phyloP scores from a whole-genome alignment of 2,797 vertebrate species.

The Etheostoma nigrum region DNA sequence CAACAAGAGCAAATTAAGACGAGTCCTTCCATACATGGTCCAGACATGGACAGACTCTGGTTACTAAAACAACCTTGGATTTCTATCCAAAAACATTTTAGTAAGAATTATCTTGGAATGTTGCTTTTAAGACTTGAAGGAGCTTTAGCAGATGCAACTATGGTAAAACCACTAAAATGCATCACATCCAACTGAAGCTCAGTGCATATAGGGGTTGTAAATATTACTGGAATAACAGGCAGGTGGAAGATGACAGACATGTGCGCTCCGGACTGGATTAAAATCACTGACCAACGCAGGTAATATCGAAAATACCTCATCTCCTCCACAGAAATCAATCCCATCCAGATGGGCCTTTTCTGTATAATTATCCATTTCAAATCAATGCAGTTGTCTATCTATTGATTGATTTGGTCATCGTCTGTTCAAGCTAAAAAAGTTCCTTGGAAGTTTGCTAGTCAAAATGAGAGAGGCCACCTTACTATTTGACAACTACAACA shows the following conservation, averaged over 20 bases:
- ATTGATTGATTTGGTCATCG: neutral
- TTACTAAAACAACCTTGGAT: slow-evolving; percentile 14
- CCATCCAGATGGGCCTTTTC: neutral
- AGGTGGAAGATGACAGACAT: neutral
- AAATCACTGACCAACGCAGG: neutral
- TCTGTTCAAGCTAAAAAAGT: neutral
- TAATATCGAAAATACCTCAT: neutral
- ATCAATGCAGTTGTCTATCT: neutral
- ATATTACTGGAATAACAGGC: neutral
- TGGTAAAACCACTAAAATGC: neutral
- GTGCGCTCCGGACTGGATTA: neutral
- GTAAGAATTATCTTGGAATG: neutral
- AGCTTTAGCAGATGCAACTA: slow-evolving; percentile 3
- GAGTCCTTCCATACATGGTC: neutral
- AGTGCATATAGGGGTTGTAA: neutral
- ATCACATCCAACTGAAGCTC: neutral
- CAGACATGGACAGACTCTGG: slow-evolving; percentile 7
- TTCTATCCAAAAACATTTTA: neutral
- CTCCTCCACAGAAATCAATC: neutral
- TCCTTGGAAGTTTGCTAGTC: neutral
- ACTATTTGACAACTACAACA: neutral
- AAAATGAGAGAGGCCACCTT: neutral
- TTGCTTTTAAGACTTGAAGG: neutral
- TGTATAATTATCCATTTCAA: neutral
- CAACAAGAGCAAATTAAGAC: slow-evolving; percentile 31